Evolutionary conservation across 1,140 invertebrate genomes (phyloP), one percentile per base, ranked within the genome.

Genomic region (Acarapis woodi): DNA sequence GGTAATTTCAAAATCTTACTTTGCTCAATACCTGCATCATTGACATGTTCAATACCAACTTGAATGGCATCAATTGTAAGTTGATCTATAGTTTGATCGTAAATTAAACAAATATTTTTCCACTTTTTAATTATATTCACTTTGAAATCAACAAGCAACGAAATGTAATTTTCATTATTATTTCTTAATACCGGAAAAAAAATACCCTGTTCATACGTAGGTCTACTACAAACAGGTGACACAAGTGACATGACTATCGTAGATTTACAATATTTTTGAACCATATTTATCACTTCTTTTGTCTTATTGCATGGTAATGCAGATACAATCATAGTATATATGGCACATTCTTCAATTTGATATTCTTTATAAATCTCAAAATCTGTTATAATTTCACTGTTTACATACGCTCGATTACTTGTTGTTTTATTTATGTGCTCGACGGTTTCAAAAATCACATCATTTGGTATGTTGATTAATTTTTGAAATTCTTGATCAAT

Each of bases 101-200:
- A 39, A 10, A 46, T 32, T 20, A 46, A 22, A 18, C 41, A 26
- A 26, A 46, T 42, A 24, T 46, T 38, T 16, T 42, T 28, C 45
- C 45, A 46, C 22, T 44, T 39, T 5, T 38, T 30, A 15, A 46
- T 21, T 6, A 42, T 22, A 29, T 44, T 39, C 19, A 33, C 29
- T 23, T 41, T 40, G 8, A 43, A 28, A 23, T 46, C 45, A 9
- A 41, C 37, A 4, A 46, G 15, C 16, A 46, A 34, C 3, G 45
- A 39, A 10, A 46, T 37, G 1, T 42, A 21, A 28, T 46, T 41
- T 8, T 8, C 23, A 20, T 34, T 15, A 19, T 29, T 18, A 18
- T 26, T 9, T 21, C 26, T 32, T 16, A 46, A 4, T n/a, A 38
- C 37, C 9, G 45, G 45, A 35, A 41, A 32, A 4, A 40, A 40